These are phyloP conservation scores for Pilophorus perplexus DNA, from an alignment of 2,888 invertebrate species.

Conservation along the genomic window DNA sequence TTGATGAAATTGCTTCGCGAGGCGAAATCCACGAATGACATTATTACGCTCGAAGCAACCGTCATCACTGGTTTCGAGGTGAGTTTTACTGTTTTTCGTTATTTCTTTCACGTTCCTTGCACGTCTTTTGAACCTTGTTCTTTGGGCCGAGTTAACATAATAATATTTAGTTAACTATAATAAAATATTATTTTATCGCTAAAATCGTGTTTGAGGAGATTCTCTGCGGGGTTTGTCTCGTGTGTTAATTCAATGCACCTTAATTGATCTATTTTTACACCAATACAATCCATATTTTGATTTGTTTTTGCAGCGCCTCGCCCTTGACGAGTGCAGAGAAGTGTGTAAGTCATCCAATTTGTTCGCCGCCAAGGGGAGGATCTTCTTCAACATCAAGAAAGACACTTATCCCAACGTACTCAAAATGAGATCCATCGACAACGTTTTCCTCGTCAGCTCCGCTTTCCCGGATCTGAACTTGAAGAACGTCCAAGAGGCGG, in stretches of 20 bases:
- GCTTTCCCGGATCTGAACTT: conserved; percentile 38
- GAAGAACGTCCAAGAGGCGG: conserved; percentile 40
- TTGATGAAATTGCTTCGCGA: conserved; percentile 16
- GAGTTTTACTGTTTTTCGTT: no score
- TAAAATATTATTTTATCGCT: no score
- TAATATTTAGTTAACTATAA: no score
- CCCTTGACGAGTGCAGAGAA: conserved; percentile 48
- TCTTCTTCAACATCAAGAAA: conserved; percentile 47
- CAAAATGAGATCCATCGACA: conserved; percentile 46
- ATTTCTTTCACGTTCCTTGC: no score
- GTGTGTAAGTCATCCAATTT: conserved; percentile 46
- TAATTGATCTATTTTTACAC: no score
- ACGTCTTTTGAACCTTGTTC: no score
- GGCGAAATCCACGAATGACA: conserved; percentile 35
- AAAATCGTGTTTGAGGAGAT: no score
- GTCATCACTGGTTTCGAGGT: conserved; percentile 48
- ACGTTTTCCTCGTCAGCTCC: conserved; percentile 45
- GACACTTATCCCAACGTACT: conserved; percentile 44
- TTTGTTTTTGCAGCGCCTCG: no score
- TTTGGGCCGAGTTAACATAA: no score
- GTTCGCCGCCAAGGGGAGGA: conserved; percentile 46
- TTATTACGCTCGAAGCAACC: conserved; percentile 47
- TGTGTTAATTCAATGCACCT: no score
- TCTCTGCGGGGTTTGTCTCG: no score
- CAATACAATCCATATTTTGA: no score